Evolutionary conservation across 2,888 invertebrate species (phyloP).

Genomic region (Hetaerina titia): DNA sequence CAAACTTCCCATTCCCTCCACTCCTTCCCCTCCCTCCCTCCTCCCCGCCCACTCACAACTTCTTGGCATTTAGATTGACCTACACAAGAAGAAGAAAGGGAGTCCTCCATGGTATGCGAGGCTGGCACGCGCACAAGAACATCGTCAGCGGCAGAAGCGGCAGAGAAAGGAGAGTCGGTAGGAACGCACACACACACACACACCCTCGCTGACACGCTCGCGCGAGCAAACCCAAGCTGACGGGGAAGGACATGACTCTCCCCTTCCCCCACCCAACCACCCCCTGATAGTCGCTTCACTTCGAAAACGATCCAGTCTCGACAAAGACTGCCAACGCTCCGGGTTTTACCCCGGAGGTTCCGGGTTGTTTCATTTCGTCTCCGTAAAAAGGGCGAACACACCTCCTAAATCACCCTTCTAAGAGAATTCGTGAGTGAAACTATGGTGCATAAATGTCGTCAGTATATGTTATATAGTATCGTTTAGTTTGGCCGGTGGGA

Average conservation of each 20-base stretch:
- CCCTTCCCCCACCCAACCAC: background rate
- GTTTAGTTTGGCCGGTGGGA: no score
- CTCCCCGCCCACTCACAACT: background rate
- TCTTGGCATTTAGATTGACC: conserved; percentile 27
- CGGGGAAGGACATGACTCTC: background rate
- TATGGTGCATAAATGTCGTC: no score
- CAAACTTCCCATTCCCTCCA: background rate
- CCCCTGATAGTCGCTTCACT: background rate
- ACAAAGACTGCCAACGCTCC: background rate
- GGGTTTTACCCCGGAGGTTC: background rate
- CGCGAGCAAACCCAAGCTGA: background rate
- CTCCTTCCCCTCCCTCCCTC: background rate
- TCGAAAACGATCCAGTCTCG: conserved; percentile 6
- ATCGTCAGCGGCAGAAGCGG: background rate
- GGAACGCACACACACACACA: background rate
- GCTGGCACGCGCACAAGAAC: conserved; percentile 4
- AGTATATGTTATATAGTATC: no score
- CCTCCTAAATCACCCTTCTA: no score
- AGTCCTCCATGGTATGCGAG: background rate
- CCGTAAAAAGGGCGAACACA: background rate
- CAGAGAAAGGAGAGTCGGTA: conserved; percentile 11
- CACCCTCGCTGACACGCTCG: background rate
- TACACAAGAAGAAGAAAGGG: background rate
- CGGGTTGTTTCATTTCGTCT: background rate
- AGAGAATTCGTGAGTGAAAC: no score